Conservation (phyloP, 2,113 vertebrate genomes). For the Apeltes quadracus region DNA sequence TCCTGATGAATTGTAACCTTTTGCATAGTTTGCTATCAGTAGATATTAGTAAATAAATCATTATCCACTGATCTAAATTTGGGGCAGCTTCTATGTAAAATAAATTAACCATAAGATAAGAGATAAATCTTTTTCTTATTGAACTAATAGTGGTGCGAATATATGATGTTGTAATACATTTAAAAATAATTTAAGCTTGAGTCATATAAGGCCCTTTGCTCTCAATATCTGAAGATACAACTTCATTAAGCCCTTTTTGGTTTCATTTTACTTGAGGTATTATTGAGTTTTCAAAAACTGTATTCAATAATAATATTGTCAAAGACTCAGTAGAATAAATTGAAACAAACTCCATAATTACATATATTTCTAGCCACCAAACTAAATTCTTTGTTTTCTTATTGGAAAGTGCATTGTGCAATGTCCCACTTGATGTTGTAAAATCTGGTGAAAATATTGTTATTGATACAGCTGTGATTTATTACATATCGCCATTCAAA, state of each 20-base stretch:
- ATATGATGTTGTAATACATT: not conserved
- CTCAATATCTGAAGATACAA: not conserved
- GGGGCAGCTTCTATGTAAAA: not conserved
- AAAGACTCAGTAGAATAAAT: not conserved
- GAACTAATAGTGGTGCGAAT: not conserved
- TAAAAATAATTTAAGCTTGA: not conserved
- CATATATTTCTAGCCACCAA: not conserved
- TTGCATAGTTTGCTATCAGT: not conserved
- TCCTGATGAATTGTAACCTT: not conserved
- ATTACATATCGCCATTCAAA: conserved; percentile 1
- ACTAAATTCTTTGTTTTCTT: not conserved
- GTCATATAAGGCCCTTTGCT: not conserved
- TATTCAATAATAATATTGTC: no score
- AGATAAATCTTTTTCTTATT: not conserved
- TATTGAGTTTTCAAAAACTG: no score
- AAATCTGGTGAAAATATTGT: not conserved
- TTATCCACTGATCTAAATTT: not conserved
- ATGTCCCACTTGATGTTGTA: not conserved
- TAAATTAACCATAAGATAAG: not conserved
- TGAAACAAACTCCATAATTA: not conserved
- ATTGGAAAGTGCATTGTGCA: not conserved
- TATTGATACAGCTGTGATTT: conserved; percentile 1
- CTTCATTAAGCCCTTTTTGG: not conserved
- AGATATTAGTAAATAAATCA: not conserved
- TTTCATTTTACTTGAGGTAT: not conserved